A percentile compares a stretch with the other conserved stretches of the same genome.
Conservation (phyloP, 2,113 vertebrate species). For the Pogona vitticeps region DNA sequence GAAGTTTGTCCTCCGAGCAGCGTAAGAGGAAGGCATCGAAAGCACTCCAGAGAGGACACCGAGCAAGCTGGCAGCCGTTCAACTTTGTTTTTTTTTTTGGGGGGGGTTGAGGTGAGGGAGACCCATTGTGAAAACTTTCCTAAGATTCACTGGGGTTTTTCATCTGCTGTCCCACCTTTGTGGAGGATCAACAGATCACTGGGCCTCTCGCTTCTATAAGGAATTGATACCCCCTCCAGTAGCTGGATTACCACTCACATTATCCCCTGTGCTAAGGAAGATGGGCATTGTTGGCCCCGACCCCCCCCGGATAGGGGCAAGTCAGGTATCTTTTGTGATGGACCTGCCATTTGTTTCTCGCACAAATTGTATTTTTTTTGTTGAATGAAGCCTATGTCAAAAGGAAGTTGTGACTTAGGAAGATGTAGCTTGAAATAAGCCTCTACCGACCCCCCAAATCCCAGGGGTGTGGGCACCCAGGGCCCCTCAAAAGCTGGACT, state of each 20-base stretch:
- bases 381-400: no score
- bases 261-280: no score
- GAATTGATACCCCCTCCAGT: no score
- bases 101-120: not conserved
- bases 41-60: not conserved
- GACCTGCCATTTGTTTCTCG: not conserved
- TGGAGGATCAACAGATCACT: not conserved
- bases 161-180: not conserved
- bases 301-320: not conserved
- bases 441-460: no score
- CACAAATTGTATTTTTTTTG: not conserved
- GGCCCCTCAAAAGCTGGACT: no score
- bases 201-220: not conserved
- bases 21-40: not conserved
- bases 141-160: not conserved
- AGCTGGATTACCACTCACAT: no score
- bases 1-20: not conserved
- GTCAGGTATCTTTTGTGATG: not conserved
- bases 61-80: no score
- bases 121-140: not conserved
- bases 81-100: not conserved
- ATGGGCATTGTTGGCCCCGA: no score
- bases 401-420: no score
- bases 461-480: no score
- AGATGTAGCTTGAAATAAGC: no score